A percentile compares a stretch with the other conserved stretches of the same genome.
Evolutionary conservation across 2,113 vertebrate genomes (phyloP).

Genomic region (Nerophis lumbriciformis): DNA sequence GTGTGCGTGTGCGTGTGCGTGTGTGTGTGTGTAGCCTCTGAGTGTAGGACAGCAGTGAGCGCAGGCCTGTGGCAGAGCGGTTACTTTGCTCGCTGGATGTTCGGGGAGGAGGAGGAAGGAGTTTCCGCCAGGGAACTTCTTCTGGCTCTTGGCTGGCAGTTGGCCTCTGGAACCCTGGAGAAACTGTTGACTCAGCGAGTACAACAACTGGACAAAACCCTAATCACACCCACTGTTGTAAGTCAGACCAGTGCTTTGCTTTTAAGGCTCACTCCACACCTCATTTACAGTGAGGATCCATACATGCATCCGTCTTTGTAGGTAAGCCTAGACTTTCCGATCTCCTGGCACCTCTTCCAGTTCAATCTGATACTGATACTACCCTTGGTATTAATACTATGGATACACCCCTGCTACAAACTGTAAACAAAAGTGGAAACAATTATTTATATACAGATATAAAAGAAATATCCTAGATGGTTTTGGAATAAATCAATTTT

Average conservation of each 20-base stretch:
- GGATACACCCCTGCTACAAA: background rate
- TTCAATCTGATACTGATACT: too few species aligned
- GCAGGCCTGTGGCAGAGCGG: constrained; percentile 68
- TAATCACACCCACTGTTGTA: constrained; percentile 34
- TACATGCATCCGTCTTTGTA: background rate
- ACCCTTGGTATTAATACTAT: too few species aligned
- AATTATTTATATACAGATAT: background rate
- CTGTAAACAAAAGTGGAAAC: background rate
- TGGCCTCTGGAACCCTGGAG: constrained; percentile 58
- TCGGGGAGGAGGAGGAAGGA: background rate
- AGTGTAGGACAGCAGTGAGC: constrained; percentile 50
- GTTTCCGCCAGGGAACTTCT: constrained; percentile 63
- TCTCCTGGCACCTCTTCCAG: too few species aligned
- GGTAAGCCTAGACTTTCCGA: too few species aligned
- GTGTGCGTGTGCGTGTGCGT: too few species aligned
- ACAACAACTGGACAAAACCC: constrained; percentile 46
- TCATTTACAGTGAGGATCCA: background rate
- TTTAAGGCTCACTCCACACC: too few species aligned
- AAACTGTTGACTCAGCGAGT: constrained; percentile 48
- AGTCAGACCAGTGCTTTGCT: background rate
- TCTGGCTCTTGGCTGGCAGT: constrained; percentile 65
- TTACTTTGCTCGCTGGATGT: constrained; percentile 62
- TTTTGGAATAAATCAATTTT: background rate
- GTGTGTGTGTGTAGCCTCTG: constrained; percentile 5
- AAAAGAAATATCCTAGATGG: too few species aligned